Evolutionary conservation across 2,888 invertebrate species (phyloP).

Genomic region (Drosophila mettleri): DNA sequence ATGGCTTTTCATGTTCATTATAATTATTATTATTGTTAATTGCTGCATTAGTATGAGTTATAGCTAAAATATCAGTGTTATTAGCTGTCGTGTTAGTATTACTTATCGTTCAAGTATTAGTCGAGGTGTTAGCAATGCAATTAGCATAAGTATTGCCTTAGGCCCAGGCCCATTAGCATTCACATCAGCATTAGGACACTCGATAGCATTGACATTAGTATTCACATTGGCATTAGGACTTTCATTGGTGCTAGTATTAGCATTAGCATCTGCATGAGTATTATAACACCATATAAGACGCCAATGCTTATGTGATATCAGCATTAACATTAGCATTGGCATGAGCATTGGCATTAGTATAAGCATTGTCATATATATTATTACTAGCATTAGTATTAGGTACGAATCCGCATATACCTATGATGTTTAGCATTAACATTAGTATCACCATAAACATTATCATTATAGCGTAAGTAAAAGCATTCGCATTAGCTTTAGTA

Average conservation of each 20-base stretch:
- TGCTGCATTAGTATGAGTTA: background rate
- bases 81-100: background rate
- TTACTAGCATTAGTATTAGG: background rate
- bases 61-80: background rate
- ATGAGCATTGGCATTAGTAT: background rate
- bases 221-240: background rate
- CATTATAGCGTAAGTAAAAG: background rate
- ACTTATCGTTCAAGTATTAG: background rate
- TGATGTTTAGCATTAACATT: background rate
- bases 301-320: no score
- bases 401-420: no score
- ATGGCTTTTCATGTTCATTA: conserved; percentile 20
- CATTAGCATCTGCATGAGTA: background rate
- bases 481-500: background rate
- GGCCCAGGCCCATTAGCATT: no score
- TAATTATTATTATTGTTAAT: conserved; percentile 15
- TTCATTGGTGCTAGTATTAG: background rate
- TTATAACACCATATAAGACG: no score
- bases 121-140: background rate
- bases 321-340: background rate
- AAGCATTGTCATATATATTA: no score
- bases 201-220: background rate
- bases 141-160: no score
- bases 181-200: background rate
- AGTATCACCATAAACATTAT: background rate